phyloP scores from a whole-genome alignment of 1,140 invertebrate genomes.

The Brachionus manjavacas region DNA sequence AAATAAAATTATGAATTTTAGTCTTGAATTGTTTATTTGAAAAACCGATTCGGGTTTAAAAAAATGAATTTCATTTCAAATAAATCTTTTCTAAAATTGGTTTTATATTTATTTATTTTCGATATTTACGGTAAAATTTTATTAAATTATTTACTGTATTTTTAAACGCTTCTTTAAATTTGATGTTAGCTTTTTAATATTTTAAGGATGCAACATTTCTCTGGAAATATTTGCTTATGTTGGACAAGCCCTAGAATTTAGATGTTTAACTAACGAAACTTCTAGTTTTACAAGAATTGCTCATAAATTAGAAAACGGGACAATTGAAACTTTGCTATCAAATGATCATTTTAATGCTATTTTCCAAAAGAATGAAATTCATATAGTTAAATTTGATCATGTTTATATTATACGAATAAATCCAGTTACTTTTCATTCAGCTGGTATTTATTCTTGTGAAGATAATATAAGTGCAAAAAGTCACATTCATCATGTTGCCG shows the following conservation, averaged over 20 bases:
- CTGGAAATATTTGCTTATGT: not conserved
- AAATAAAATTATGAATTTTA: not conserved
- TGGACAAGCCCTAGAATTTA: conserved; percentile 10
- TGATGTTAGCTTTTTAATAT: not conserved
- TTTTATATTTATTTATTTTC: not conserved
- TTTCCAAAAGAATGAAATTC: conserved; percentile 27
- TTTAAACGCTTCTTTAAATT: not conserved
- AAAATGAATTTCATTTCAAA: not conserved
- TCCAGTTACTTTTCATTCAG: conserved; percentile 22
- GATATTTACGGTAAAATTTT: not conserved
- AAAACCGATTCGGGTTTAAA: not conserved
- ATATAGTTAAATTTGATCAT: not conserved
- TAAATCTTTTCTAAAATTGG: not conserved
- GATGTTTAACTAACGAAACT: conserved; percentile 18
- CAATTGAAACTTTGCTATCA: conserved; percentile 32
- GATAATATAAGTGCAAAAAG: conserved; percentile 4
- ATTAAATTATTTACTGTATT: not conserved
- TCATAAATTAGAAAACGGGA: conserved; percentile 12
- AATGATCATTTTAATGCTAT: conserved; percentile 19
- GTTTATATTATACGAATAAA: conserved; percentile 25
- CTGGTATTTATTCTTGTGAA: conserved; percentile 38
- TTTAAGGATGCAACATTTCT: conserved; percentile 7
- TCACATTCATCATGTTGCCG: not conserved
- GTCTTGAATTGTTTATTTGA: not conserved
- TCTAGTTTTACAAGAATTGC: conserved; percentile 14